Conservation (phyloP, 2,113 vertebrate species). For the Salvator merianae region DNA sequence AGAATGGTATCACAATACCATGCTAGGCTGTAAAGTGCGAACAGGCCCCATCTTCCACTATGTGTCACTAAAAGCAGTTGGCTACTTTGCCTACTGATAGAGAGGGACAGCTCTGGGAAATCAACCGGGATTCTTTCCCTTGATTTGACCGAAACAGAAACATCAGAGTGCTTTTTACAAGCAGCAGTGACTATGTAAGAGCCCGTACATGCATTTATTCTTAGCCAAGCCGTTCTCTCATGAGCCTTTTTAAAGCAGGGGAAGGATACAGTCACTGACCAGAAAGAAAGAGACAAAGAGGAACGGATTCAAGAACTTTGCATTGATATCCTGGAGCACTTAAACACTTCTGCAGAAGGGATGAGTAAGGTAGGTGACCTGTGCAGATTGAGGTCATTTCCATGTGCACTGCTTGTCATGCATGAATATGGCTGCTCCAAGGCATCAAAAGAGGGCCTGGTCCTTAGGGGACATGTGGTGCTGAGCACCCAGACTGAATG, state of each 20-base stretch:
- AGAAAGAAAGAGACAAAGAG: constrained; percentile 12
- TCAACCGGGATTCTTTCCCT: not conserved
- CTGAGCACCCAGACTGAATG: too few species aligned
- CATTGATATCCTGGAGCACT: not conserved
- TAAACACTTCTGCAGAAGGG: constrained; percentile 25
- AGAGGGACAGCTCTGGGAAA: not conserved
- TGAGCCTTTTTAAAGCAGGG: not conserved
- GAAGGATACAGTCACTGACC: not conserved
- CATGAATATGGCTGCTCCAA: not conserved
- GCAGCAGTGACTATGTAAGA: not conserved
- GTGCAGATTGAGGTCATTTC: too few species aligned
- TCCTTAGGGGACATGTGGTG: too few species aligned
- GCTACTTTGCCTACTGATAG: not conserved
- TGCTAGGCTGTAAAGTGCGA: too few species aligned
- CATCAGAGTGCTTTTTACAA: not conserved
- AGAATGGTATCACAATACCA: too few species aligned
- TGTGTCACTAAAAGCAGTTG: not conserved
- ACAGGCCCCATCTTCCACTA: too few species aligned
- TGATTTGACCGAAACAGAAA: not conserved
- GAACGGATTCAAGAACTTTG: constrained; percentile 3
- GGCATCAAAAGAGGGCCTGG: too few species aligned
- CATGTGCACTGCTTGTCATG: too few species aligned
- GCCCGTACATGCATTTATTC: not conserved
- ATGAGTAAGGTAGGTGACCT: constrained; percentile 19
- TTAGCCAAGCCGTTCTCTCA: not conserved